Percentiles rank a stretch among this genome's conserved stretches.
phyloP scores from a whole-genome alignment of 1,140 invertebrate species.

The Bilobella aurantiaca region DNA sequence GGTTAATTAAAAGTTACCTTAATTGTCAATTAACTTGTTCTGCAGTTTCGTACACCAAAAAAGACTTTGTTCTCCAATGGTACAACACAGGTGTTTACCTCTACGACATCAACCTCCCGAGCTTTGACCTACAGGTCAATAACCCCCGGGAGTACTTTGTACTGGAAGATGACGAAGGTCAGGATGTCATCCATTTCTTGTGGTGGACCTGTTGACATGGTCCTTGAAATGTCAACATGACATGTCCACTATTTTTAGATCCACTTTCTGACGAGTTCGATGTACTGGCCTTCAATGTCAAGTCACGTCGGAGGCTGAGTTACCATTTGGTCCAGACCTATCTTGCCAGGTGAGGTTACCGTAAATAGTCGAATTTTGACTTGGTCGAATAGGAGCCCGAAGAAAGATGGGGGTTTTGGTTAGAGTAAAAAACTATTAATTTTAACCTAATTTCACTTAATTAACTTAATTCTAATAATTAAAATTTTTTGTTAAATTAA shows the following conservation, averaged over 20 bases:
- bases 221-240: not conserved
- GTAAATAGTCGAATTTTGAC: not conserved
- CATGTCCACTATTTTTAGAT: not conserved
- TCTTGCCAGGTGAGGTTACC: not conserved
- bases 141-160: not conserved
- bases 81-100: conserved; percentile 4
- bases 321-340: conserved; percentile 9
- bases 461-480: not conserved
- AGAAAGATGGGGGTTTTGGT: too few relatives aligned
- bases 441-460: too few relatives aligned
- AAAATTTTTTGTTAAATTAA: too few relatives aligned
- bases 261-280: not conserved
- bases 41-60: not conserved
- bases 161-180: not conserved
- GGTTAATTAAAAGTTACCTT: not conserved
- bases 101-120: not conserved
- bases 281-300: not conserved
- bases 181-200: not conserved
- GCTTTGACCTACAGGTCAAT: conserved; percentile 6
- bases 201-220: not conserved
- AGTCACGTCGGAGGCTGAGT: not conserved
- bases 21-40: not conserved
- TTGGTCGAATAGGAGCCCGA: too few relatives aligned
- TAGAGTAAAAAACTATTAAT: too few relatives aligned
- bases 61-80: not conserved